A percentile compares a stretch with the other conserved stretches of the same genome.
Evolutionary conservation across 2,113 vertebrate genomes (phyloP).

Genomic region (Leptobrachium ailaonicum): DNA sequence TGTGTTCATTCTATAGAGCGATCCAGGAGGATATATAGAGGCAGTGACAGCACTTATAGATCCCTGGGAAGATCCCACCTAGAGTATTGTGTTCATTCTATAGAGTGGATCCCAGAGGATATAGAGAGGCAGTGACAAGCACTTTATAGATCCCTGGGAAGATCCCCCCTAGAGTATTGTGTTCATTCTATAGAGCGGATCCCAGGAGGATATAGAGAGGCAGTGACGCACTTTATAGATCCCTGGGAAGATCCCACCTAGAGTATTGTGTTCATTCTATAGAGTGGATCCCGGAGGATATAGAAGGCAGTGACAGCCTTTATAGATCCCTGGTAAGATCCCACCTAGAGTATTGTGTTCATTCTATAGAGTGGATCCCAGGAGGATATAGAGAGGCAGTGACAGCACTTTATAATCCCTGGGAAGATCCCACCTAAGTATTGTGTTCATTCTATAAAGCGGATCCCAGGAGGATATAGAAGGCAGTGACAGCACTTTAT

Average conservation of each 20-base stretch:
- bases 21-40: not conserved
- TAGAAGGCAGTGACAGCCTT: not conserved
- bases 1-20: not conserved
- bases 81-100: constrained; percentile 1
- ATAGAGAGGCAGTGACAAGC: no score
- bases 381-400: not conserved
- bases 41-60: constrained; percentile 1
- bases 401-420: constrained; percentile 14
- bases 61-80: constrained; percentile 7
- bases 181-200: constrained; percentile 6
- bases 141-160: not conserved
- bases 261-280: no score
- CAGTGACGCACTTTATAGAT: not conserved
- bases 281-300: not conserved
- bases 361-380: not conserved
- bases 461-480: not conserved
- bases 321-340: constrained; percentile 21
- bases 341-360: not conserved
- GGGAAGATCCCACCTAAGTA: constrained; percentile 4
- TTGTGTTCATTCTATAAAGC: constrained; percentile 1
- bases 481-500: constrained; percentile 1
- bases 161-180: not conserved
- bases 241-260: no score
- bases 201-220: not conserved
- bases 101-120: no score